Conservation (phyloP, 1,140 invertebrate species). For the Schlechtendalia chinensis region DNA sequence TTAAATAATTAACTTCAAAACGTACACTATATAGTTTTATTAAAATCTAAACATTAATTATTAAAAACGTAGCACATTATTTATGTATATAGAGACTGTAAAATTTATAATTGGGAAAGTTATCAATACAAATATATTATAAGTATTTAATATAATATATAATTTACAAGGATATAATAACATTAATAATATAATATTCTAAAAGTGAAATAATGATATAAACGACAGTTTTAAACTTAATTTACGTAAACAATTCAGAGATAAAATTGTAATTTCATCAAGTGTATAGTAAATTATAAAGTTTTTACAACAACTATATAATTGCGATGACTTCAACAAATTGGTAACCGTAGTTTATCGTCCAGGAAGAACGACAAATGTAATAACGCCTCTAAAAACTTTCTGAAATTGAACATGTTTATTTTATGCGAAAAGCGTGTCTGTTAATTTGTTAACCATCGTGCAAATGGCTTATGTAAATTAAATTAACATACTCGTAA, state of each 20-base stretch:
- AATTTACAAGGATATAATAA: too few species aligned
- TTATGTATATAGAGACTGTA: too few species aligned
- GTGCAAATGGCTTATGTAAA: neutral
- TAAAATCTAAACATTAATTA: too few species aligned
- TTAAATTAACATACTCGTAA: neutral
- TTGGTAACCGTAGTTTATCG: neutral
- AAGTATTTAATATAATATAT: too few species aligned
- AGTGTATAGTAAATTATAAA: neutral
- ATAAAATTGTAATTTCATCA: neutral
- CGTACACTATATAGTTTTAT: too few species aligned
- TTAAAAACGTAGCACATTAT: too few species aligned
- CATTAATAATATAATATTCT: too few species aligned
- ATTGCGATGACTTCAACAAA: slow-evolving; percentile 14
- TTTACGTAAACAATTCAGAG: neutral
- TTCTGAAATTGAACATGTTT: neutral
- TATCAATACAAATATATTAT: too few species aligned
- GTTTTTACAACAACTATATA: neutral
- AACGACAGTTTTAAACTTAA: neutral
- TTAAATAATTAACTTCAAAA: too few species aligned
- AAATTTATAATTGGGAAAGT: too few species aligned
- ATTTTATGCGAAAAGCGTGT: neutral
- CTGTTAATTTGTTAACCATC: neutral
- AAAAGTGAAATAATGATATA: too few species aligned
- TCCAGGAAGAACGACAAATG: neutral
- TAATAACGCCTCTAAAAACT: neutral